phyloP scores from a whole-genome alignment of 2,888 invertebrate genomes.

The Belgica antarctica region DNA sequence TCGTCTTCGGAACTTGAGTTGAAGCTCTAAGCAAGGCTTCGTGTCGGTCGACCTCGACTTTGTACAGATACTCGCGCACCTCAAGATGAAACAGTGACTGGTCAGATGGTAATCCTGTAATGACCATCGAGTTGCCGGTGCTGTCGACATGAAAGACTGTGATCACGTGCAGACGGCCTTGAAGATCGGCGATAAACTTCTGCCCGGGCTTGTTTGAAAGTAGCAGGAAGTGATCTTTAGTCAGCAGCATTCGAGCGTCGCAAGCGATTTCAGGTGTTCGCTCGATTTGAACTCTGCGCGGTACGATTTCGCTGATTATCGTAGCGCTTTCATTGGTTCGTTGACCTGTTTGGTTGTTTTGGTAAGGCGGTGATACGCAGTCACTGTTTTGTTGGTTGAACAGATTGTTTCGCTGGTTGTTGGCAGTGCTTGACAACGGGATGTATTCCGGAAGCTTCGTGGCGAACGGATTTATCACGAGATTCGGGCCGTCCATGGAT shows the following conservation, averaged over 20 bases:
- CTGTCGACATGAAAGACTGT: slow-evolving; percentile 53
- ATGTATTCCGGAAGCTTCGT: slow-evolving; percentile 1
- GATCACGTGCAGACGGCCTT: slow-evolving; percentile 52
- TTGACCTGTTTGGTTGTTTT: no score
- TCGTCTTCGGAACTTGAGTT: slow-evolving; percentile 51
- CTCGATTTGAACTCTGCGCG: background rate
- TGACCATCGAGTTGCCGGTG: slow-evolving; percentile 56
- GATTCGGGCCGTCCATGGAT: no score
- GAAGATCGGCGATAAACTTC: slow-evolving; percentile 54
- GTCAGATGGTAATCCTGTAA: slow-evolving; percentile 57
- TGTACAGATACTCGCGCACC: slow-evolving; percentile 54
- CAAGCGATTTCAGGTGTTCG: slow-evolving; percentile 45
- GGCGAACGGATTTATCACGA: background rate
- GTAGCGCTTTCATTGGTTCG: background rate
- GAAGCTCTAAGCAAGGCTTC: slow-evolving; percentile 48
- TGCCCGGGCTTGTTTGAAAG: slow-evolving; percentile 57
- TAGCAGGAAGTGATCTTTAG: slow-evolving; percentile 56
- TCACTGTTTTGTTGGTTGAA: background rate
- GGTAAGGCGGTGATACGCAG: no score
- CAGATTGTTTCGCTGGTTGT: no score
- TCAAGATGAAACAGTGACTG: slow-evolving; percentile 59
- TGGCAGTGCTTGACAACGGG: background rate
- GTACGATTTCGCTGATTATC: background rate
- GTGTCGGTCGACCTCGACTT: slow-evolving; percentile 48
- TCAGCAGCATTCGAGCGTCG: slow-evolving; percentile 58